Evolutionary conservation across 1,140 invertebrate genomes (phyloP), one percentile per base, ranked within the genome.

Genomic region (Cyclina sinensis): DNA sequence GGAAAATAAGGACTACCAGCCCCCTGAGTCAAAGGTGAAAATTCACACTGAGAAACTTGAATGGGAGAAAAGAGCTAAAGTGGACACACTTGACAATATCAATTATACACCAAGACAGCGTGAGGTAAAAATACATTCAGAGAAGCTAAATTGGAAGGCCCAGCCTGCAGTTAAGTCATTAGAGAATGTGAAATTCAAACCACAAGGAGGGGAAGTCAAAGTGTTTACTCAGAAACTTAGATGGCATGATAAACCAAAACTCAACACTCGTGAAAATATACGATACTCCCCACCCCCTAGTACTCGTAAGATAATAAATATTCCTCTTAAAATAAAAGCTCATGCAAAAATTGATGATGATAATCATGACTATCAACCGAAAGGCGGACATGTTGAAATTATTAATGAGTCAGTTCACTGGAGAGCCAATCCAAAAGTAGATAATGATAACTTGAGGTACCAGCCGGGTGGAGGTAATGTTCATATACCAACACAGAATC

Each of bases 401-500:
- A 70, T 83, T 5, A 82, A 88, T 82, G 79, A 88, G 35, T 68
- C 79, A 27, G 32, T 88, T 9, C 32, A 46, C 16, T 88, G 93
- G 84, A 90, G 92, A 83, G 93, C 89, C 59, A 35, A 91, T 30
- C 90, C 93, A 24, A 91, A 90, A 83, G 86, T 94, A 39, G 92
- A 92, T 35, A 90, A 90, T n/a, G 91, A 92, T 21, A 94, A 94
- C 82, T 80, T 90, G 43, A 51, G 85, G 16, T 89, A 94, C 80
- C 48, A 81, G 16, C 91, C 94, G 0, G 87, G 90, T n/a, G 94
- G 94, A 21, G 94, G 94, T 35, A 88, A 93, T 62, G 83, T 93
- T 16, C 76, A 92, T 48, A 94, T 95, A 43, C 78, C 85, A 3
- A 84, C 86, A 32, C 74, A 98, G 88, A 98, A 98, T 96, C 96